These are phyloP conservation scores for Galerucella nymphaeae DNA, from an alignment of 2,888 invertebrate genomes.

Conservation along the genomic window DNA sequence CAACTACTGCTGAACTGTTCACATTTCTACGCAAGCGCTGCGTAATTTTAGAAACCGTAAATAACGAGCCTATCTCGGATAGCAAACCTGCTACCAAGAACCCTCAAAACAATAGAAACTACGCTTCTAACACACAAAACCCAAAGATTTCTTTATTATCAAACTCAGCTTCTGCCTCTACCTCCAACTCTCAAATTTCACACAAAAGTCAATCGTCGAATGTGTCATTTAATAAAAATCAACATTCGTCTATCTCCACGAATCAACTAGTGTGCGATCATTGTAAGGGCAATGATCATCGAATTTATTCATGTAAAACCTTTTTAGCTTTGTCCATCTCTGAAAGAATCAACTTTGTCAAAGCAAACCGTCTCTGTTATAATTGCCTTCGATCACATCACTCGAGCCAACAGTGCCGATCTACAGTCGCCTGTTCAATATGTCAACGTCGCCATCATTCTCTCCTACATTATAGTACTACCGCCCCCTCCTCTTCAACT, in stretches of 20 bases:
- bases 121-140: neutral
- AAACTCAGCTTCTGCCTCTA: neutral
- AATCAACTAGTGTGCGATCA: neutral
- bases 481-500: constrained; percentile 1
- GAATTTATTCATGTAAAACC: neutral
- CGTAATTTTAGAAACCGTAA: neutral
- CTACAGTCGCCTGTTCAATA: constrained; percentile 4
- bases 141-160: neutral
- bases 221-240: neutral
- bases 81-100: neutral
- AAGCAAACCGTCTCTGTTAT: constrained; percentile 1
- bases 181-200: neutral
- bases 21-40: neutral
- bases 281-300: neutral
- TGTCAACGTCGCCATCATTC: constrained; percentile 8
- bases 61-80: neutral
- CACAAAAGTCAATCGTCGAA: neutral
- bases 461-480: neutral
- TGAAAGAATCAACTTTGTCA: constrained; percentile 1
- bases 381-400: neutral
- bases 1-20: constrained; percentile 1
- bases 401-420: constrained; percentile 2
- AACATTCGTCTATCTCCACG: neutral
- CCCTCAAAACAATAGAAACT: neutral
- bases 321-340: neutral